Percentiles rank a stretch among this genome's conserved stretches.
phyloP scores from a whole-genome alignment of 2,113 vertebrate genomes.

The Planiliza haematocheilus region DNA sequence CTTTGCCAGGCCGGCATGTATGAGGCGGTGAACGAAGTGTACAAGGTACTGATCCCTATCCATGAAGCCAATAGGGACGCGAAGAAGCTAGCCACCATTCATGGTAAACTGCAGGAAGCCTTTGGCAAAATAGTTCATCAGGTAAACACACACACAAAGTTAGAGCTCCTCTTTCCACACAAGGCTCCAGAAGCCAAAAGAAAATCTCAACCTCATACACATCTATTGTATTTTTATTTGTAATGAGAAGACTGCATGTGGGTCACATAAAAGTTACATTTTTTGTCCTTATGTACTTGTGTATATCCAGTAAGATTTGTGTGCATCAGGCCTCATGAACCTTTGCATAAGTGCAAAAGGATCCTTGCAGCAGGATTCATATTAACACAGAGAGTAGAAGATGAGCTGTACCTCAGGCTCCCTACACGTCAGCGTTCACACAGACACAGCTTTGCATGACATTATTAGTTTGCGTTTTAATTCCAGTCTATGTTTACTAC shows the following conservation, averaged over 20 bases:
- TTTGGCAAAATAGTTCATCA: constrained; percentile 99
- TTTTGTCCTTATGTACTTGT: not conserved
- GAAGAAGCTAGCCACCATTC: constrained; percentile 97
- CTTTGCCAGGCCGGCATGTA: constrained; percentile 95
- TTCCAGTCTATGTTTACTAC: constrained; percentile 17
- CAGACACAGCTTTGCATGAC: constrained; percentile 50
- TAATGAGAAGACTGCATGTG: not conserved
- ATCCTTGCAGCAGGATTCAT: not conserved
- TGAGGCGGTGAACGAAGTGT: constrained; percentile 98
- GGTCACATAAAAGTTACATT: not conserved
- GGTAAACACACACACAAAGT: constrained; percentile 84
- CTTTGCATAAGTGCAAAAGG: not conserved
- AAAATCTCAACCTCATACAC: too few species aligned
- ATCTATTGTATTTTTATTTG: constrained; percentile 22
- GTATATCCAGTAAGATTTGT: constrained; percentile 14
- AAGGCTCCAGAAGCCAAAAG: not conserved
- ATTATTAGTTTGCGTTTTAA: constrained; percentile 39
- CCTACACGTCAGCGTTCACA: constrained; percentile 15
- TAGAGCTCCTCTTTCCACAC: constrained; percentile 1
- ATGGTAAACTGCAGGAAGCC: constrained; percentile 99
- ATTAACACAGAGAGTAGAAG: not conserved
- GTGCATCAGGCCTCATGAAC: not conserved
- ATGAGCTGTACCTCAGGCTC: not conserved
- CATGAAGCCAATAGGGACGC: constrained; percentile 98
- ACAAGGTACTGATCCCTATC: constrained; percentile 98